Conservation (phyloP, 35 echinoderm and acorn worm genomes). For the Ophiothrix spiculata region DNA sequence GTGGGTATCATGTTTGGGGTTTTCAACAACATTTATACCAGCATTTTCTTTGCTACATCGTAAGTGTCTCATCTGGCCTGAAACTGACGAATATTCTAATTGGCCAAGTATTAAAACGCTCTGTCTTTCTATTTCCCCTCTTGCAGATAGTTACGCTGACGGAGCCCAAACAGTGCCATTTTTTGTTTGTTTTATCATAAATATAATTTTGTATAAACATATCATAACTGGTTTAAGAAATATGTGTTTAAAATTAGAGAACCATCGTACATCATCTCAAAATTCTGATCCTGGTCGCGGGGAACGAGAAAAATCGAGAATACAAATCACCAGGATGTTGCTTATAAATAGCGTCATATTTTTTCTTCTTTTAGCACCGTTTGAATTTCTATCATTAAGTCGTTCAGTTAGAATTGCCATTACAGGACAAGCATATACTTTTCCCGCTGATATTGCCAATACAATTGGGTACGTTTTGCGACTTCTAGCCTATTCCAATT, state of each 20-base stretch:
- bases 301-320: background rate
- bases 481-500: constrained; percentile 43
- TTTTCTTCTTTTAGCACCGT: background rate
- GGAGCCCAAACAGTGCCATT: background rate
- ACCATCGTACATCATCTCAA: background rate
- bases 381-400: background rate
- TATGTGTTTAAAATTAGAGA: background rate
- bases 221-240: background rate
- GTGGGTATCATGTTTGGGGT: background rate
- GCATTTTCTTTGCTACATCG: background rate
- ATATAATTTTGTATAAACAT: background rate
- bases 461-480: background rate
- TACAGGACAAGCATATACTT: background rate
- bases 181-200: background rate
- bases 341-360: background rate
- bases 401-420: background rate
- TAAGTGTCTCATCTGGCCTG: background rate
- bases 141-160: background rate
- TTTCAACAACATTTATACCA: background rate
- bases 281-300: background rate
- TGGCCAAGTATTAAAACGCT: background rate
- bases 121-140: background rate
- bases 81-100: background rate
- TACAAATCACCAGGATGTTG: background rate
- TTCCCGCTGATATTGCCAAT: background rate